Evolutionary conservation across 2,797 vertebrate genomes (phyloP).

Genomic region (Catostomus latipinnis): DNA sequence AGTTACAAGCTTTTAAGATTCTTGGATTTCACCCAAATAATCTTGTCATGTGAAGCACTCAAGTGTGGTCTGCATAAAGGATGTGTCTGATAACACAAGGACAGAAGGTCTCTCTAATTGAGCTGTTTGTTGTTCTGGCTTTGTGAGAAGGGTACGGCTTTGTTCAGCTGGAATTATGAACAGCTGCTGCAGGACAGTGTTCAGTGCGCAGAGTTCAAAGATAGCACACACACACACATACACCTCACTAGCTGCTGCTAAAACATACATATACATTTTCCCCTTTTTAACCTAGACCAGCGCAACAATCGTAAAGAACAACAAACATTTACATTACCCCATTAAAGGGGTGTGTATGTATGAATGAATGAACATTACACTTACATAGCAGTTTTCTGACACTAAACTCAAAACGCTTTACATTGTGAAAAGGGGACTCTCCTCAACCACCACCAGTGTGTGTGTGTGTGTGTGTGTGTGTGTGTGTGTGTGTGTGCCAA

Average conservation of each 20-base stretch:
- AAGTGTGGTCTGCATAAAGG: conserved; percentile 24
- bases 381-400: too few species aligned
- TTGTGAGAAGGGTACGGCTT: neutral
- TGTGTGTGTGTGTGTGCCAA: too few species aligned
- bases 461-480: too few species aligned
- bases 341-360: too few species aligned
- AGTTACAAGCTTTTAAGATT: conserved; percentile 27
- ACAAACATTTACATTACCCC: too few species aligned
- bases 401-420: too few species aligned
- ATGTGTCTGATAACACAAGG: conserved; percentile 37
- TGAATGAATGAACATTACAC: too few species aligned
- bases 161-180: conserved; percentile 15
- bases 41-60: conserved; percentile 21
- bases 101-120: conserved; percentile 43
- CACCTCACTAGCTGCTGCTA: neutral
- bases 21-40: conserved; percentile 36
- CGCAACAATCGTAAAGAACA: too few species aligned
- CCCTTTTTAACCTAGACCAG: neutral
- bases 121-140: conserved; percentile 43
- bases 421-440: too few species aligned
- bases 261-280: neutral
- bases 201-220: neutral
- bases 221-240: too few species aligned
- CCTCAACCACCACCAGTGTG: too few species aligned
- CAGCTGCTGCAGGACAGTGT: conserved; percentile 5